Base-by-base conservation (phyloP, 2,888 invertebrate genomes). In the Cerastis rubricosa region DNA sequence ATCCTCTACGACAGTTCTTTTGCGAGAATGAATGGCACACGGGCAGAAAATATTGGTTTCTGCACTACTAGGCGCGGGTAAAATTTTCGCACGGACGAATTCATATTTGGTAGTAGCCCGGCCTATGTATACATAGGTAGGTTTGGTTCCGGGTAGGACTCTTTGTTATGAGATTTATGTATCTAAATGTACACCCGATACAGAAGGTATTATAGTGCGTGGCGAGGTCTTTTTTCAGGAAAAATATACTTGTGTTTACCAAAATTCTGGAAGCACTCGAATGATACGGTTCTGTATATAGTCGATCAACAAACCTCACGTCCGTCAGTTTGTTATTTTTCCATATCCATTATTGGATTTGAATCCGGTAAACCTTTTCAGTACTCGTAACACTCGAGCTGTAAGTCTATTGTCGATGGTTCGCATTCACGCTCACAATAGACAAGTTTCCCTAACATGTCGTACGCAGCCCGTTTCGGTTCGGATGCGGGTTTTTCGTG, bases 391-490 rank as follows among this genome's bases (percentile, higher is more conserved):
- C 74, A 69, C 57, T 74, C 49, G 59, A 61, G 47, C n/a, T 64
- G 71, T 71, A 61, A 79, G 71, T 69, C 75, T 47, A 83, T 80
- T 75, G 79, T 79, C 45, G 49, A 68, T 83, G 71, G 59, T 40
- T 68, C 68, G 59, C 49, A 79, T 82, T 83, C 83, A 71, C 57
- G 68, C 35, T 65, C 17, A 79, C 84, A 83, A 82, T 83, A 57
- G 80, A 51, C 75, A 83, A 79, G 74, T 79, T 83, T 83, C 69
- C 61, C 43, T 66, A 63, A 82, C 80, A 83, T 74, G 83, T 82
- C 83, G 82, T 75, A 66, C 64, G 69, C 71, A 82, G 65, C 40
- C 59, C 68, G 75, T 75, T 83, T 78, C 54, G 68, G 47, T 59
- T 64, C n/a, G 63, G 35, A 74, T 22, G 43, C 54, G 25, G 68